A percentile compares a stretch with the other conserved stretches of the same genome.
These are phyloP conservation scores for Perizoma flavofasciatum DNA, from an alignment of 2,888 invertebrate genomes.

Conservation along the genomic window DNA sequence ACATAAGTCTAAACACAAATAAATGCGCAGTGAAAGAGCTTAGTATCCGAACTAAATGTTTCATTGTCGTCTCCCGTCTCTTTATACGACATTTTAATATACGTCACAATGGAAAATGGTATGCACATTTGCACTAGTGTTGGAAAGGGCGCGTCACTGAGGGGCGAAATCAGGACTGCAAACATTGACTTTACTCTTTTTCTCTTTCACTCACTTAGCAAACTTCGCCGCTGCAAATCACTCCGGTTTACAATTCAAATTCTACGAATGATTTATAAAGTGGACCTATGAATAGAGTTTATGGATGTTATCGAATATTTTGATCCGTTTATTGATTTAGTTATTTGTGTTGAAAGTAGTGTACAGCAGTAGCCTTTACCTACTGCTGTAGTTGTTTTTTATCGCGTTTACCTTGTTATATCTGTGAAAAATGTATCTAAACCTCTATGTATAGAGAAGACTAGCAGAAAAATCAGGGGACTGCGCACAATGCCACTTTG, in stretches of 20 bases:
- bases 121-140: slow-evolving; percentile 52
- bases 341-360: neutral
- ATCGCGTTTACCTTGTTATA: no score
- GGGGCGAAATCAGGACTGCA: slow-evolving; percentile 78
- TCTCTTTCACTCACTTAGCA: slow-evolving; percentile 80
- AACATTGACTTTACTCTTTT: slow-evolving; percentile 82
- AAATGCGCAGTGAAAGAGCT: slow-evolving; percentile 16
- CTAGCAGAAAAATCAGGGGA: no score
- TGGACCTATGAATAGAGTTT: slow-evolving; percentile 21
- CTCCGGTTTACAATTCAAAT: slow-evolving; percentile 69
- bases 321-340: slow-evolving; percentile 11
- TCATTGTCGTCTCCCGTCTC: slow-evolving; percentile 17
- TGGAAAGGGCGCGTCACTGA: slow-evolving; percentile 59
- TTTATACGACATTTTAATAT: slow-evolving; percentile 31
- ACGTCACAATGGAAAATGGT: slow-evolving; percentile 43
- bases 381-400: no score
- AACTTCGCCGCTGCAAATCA: slow-evolving; percentile 75
- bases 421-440: no score
- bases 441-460: no score
- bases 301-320: slow-evolving; percentile 24
- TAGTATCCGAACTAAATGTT: slow-evolving; percentile 26
- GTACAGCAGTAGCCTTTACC: no score
- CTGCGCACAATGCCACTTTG: no score
- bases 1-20: neutral
- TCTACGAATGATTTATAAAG: slow-evolving; percentile 65